A percentile compares a stretch with the other conserved stretches of the same genome.
Conservation (phyloP, 2,888 invertebrate species). For the Toxonevra muliebris region DNA sequence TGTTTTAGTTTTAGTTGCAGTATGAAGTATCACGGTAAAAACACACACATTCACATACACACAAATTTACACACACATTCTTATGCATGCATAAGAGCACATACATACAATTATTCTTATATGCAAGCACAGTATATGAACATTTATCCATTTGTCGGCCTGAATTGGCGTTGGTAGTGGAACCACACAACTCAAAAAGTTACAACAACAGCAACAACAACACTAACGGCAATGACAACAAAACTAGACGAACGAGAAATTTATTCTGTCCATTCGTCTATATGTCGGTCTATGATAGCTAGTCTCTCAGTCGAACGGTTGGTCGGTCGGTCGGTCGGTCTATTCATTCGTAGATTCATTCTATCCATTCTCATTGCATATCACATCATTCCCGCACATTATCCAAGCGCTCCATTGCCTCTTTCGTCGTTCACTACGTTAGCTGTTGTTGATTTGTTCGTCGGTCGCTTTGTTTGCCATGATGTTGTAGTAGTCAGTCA, state of each 20-base stretch:
- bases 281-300: constrained; percentile 11
- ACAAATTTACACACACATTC: constrained; percentile 3
- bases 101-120: neutral
- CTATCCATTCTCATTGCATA: neutral
- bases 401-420: constrained; percentile 5
- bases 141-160: constrained; percentile 15
- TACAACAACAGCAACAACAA: constrained; percentile 36
- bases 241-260: constrained; percentile 56
- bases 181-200: constrained; percentile 24
- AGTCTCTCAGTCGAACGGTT: constrained; percentile 12
- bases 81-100: neutral
- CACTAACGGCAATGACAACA: constrained; percentile 14
- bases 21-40: constrained; percentile 13
- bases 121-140: neutral
- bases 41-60: neutral
- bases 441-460: constrained; percentile 34
- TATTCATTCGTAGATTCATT: neutral
- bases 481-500: constrained; percentile 48
- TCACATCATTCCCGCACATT: neutral
- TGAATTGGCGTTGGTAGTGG: constrained; percentile 26
- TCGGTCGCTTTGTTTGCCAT: constrained; percentile 52
- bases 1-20: constrained; percentile 20
- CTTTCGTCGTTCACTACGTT: neutral
- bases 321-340: constrained; percentile 7
- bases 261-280: constrained; percentile 46